Evolutionary conservation across 2,797 vertebrate species (phyloP).

Genomic region (Anguilla anguilla): DNA sequence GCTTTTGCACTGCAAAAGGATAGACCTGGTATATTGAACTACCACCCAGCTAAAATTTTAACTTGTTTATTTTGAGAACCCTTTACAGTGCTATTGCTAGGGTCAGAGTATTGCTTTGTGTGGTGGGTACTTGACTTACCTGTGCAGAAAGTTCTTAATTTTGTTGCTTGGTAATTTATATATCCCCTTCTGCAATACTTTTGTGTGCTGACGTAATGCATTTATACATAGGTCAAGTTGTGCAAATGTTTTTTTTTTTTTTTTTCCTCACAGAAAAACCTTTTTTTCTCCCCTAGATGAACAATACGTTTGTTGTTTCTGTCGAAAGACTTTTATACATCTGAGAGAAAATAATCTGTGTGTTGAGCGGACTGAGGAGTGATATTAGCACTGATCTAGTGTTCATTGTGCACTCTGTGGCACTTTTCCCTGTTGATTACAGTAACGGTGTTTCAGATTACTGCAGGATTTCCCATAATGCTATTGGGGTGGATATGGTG

Average conservation of each 20-base stretch:
- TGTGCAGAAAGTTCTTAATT: not conserved
- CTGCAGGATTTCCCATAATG: not conserved
- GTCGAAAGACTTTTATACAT: not conserved
- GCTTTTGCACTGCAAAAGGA: not conserved
- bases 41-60: not conserved
- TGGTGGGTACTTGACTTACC: not conserved
- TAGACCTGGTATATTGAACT: not conserved
- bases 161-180: not conserved
- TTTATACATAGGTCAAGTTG: not conserved
- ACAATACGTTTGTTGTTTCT: not conserved
- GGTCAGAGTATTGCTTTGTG: not conserved
- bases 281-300: not conserved
- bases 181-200: not conserved
- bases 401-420: not conserved
- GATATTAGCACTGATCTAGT: not conserved
- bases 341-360: not conserved
- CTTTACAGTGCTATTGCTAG: not conserved
- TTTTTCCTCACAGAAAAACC: not conserved
- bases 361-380: not conserved
- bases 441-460: not conserved
- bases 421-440: not conserved
- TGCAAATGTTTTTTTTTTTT: conserved; percentile 6
- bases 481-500: not conserved
- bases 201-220: not conserved
- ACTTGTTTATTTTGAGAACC: not conserved